Base-by-base conservation (phyloP, 2,797 vertebrate species). In the Enteromius thamalakanensis region DNA sequence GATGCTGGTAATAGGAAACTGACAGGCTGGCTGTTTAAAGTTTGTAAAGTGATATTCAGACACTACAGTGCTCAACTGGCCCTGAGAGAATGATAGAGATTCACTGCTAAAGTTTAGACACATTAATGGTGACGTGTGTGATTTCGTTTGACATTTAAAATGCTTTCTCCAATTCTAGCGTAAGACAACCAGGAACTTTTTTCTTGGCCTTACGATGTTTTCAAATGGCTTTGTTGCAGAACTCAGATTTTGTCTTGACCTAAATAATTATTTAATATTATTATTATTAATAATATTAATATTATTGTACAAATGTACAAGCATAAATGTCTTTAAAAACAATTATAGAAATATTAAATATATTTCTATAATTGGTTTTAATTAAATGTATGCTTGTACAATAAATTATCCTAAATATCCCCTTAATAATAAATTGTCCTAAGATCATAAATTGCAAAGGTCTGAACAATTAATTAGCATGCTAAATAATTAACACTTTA, bases 1-100 rank as follows among this genome's bases (percentile, higher is more conserved):
- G 80, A 67, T 53, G 49, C 49, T 69, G 81, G 81, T 77, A 83
- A 83, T 60, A 77, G 23, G 74, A 83, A 68, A 69, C 81, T 47
- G 64, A 77, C 37, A 58, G 62, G 7, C 34, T n/a, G 64, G 23
- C 37, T 19, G 23, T 83, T 76, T 45, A 6, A 58, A 83, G 49
- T 69, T 45, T 58, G 72, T 77, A 77, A 83, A 77, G 49, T 83
- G 72, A 83, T 82, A 69, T 65, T 76, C 32, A 32, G 45, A 47
- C n/a, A 26, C 15, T 75, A 67, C 1, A 64, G 55, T 37, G 40
- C n/a, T 45, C n/a, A 62, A 4, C 34, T 69, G 32, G 34, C 62
- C 21, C 4, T 37, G 42, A 51, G 23, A 72, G 23, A 70, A 71
- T 62, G 4, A 64, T 23, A 51, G 19, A 23, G 45, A 64, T 65